phyloP scores from a whole-genome alignment of 2,888 invertebrate genomes.

The Spodoptera littoralis region DNA sequence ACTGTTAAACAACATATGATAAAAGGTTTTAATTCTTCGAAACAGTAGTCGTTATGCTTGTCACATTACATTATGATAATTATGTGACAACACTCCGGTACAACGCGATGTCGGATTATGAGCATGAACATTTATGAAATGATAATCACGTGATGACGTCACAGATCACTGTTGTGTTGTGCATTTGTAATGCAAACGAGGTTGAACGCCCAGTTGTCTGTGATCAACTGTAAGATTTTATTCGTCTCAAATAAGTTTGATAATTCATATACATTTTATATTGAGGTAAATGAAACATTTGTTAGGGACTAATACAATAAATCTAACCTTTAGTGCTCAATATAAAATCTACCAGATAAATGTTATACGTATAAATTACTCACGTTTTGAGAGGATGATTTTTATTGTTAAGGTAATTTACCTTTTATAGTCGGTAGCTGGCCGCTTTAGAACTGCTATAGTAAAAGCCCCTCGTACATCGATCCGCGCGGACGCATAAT shows the following conservation, averaged over 20 bases:
- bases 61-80: conserved; percentile 56
- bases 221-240: conserved; percentile 21
- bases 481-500: conserved; percentile 51
- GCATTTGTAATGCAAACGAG: conserved; percentile 72
- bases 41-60: conserved; percentile 28
- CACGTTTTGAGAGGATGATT: conserved; percentile 20
- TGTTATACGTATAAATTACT: background rate
- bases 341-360: too few relatives aligned
- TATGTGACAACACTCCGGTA: conserved; percentile 25
- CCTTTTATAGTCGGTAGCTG: conserved; percentile 15
- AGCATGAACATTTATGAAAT: conserved; percentile 30
- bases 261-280: too few relatives aligned
- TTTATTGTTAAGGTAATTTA: conserved; percentile 11
- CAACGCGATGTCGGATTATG: conserved; percentile 35
- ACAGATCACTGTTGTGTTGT: conserved; percentile 66
- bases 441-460: conserved; percentile 19
- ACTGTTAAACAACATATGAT: too few relatives aligned
- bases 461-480: conserved; percentile 33
- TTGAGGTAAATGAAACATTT: too few relatives aligned
- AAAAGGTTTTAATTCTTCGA: conserved; percentile 12
- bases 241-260: too few relatives aligned
- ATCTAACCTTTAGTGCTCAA: too few relatives aligned
- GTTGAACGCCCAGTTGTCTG: conserved; percentile 53
- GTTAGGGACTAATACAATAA: too few relatives aligned
- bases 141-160: conserved; percentile 63